Conservation (phyloP, 2,797 vertebrate species). For the Chanos chanos region DNA sequence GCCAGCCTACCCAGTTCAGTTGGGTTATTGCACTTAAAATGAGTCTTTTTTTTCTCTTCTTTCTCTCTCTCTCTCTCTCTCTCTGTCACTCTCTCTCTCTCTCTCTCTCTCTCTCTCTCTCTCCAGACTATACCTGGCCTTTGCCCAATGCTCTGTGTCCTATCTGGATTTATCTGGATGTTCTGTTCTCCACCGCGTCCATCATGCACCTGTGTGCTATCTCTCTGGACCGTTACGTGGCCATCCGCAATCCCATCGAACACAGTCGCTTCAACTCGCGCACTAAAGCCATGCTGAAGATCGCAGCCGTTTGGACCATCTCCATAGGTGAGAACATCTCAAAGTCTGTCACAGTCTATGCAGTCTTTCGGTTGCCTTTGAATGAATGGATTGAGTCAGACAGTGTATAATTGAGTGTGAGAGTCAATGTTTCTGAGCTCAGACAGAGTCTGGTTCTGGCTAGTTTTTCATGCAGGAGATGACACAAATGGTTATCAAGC, state of each 20-base stretch:
- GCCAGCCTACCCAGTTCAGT: too few species aligned
- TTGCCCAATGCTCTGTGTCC: conserved; percentile 90
- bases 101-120: not conserved
- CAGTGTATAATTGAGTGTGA: too few species aligned
- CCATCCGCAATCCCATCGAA: conserved; percentile 98
- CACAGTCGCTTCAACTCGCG: conserved; percentile 99
- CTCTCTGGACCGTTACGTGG: conserved; percentile 96
- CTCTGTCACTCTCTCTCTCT: not conserved
- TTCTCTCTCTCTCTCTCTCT: not conserved
- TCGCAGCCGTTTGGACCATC: conserved; percentile 97
- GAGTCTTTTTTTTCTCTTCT: not conserved
- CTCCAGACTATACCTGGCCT: conserved; percentile 90
- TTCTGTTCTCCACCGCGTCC: conserved; percentile 96
- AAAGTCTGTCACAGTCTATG: too few species aligned
- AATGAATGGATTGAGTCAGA: too few species aligned
- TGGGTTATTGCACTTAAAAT: too few species aligned
- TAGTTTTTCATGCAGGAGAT: too few species aligned
- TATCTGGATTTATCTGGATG: conserved; percentile 98
- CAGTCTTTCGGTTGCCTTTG: too few species aligned
- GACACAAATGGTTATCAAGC: too few species aligned
- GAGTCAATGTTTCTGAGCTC: too few species aligned
- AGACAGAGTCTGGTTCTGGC: too few species aligned
- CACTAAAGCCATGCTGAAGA: conserved; percentile 99
- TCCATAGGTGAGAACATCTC: conserved; percentile 82
- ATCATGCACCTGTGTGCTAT: conserved; percentile 99